These are phyloP conservation scores for Bungarus multicinctus DNA, from an alignment of 2,113 vertebrate genomes.

Conservation along the genomic window DNA sequence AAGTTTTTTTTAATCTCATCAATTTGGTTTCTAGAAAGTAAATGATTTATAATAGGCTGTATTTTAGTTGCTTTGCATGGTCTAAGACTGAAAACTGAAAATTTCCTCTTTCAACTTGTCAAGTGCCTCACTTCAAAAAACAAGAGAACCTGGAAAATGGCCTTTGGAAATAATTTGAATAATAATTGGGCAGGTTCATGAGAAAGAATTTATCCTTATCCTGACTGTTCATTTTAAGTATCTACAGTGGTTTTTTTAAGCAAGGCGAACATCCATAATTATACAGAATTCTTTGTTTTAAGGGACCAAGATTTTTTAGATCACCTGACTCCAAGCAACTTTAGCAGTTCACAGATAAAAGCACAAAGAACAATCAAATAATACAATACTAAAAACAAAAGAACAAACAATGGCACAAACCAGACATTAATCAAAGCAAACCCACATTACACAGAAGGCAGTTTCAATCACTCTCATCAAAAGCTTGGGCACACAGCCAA, in stretches of 20 bases:
- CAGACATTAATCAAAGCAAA: background rate
- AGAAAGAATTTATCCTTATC: background rate
- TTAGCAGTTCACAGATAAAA: background rate
- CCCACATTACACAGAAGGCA: background rate
- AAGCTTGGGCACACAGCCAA: background rate
- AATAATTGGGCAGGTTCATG: background rate
- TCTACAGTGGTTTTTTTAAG: background rate
- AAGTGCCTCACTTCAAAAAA: background rate
- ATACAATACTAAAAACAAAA: background rate
- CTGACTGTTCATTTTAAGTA: background rate
- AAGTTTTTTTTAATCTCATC: background rate
- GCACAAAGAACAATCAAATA: background rate
- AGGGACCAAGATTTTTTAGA: conserved; percentile 7
- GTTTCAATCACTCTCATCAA: background rate
- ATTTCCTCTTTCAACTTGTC: background rate
- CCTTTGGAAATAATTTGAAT: background rate
- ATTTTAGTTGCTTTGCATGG: background rate
- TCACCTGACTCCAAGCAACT: background rate
- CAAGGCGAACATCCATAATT: background rate
- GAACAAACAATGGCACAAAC: background rate
- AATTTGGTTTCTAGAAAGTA: background rate
- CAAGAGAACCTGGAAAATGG: background rate
- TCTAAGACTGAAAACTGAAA: background rate
- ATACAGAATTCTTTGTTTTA: background rate
- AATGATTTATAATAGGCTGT: background rate